A percentile compares a stretch with the other conserved stretches of the same genome.
Conservation (phyloP, 2,113 vertebrate species). For the Microtus pennsylvanicus region DNA sequence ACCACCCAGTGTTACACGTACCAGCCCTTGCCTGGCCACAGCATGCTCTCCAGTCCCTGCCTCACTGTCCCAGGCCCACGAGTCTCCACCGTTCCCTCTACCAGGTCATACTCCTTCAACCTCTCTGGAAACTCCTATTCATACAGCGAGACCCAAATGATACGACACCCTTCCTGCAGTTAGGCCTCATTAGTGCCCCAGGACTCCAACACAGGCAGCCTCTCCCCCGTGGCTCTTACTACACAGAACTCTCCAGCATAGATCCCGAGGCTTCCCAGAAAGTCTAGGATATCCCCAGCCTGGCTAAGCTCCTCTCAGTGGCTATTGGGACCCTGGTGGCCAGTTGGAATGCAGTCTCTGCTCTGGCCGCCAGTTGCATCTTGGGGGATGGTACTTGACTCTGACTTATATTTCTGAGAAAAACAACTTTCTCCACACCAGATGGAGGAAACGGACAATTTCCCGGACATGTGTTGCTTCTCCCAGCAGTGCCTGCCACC, state of each 20-base stretch:
- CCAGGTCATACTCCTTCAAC: not conserved
- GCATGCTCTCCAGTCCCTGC: not conserved
- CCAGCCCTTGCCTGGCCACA: not conserved
- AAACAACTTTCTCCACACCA: conserved; percentile 79
- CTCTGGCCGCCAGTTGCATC: not conserved
- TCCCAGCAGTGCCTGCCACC: conserved; percentile 68
- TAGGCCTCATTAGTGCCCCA: not conserved
- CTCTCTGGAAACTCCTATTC: conserved; percentile 36
- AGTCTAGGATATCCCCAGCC: not conserved
- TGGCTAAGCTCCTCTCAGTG: not conserved
- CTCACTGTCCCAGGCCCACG: not conserved
- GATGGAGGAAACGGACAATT: conserved; percentile 82
- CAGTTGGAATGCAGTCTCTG: not conserved
- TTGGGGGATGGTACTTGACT: not conserved
- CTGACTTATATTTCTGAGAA: conserved; percentile 51
- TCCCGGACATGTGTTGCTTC: conserved; percentile 81
- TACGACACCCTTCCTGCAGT: not conserved
- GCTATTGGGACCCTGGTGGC: not conserved
- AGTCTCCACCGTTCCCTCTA: not conserved
- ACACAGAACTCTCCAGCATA: not conserved
- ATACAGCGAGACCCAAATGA: conserved; percentile 23
- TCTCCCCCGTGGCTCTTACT: not conserved
- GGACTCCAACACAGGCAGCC: not conserved
- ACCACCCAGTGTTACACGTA: not conserved
- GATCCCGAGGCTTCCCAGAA: not conserved